Base-by-base conservation (phyloP, 2,797 vertebrate species). In the Tapera naevia region DNA sequence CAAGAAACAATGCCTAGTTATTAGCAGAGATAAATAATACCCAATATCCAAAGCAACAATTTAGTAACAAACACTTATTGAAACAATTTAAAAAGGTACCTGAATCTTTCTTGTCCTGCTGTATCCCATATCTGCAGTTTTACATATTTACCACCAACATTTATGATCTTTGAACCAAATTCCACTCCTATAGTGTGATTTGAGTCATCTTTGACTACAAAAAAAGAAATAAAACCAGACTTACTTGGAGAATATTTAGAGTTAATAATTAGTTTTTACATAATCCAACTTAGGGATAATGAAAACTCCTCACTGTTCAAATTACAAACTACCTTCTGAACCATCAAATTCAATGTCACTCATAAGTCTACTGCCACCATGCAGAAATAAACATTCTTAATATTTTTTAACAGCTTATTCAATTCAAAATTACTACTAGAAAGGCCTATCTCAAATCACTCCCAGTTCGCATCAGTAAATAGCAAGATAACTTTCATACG, bases 61-160 rank as follows among this genome's bases (percentile, higher is more conserved):
- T 94, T 37, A 27, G 17, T 45, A 95, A 91, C 30, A 66, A 71
- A 62, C 56, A 58, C 54, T 61, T 84, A 86, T 78, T 64, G 86
- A 80, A 70, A 94, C 15, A 21, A 50, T 80, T 73, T 33, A 87
- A 92, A 94, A 92, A 17, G 8, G 9, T 97, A 98, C 98, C 98
- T 98, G 98, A 98, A 98, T 88, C 99, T 98, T 78, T 99, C 99
- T 98, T 99, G 99, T 97, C 99, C 99, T 25, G 99, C 99, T 81
- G 99, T 99, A 97, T 99, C 99, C 98, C 99, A 99, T 87, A 99
- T 99, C 96, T 99, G 99, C 88, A 99, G 98, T 97, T 99, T 99
- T 76, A 99, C 99, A 37, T 99, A 99, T 97, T 98, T 99, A 61
- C 99, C 99, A 53, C 99, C 99, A 95, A 99, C 99, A 58, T 99